Evolutionary conservation across 2,113 vertebrate species (phyloP), one percentile per base, ranked within the genome.

Genomic region (Tenrec ecaudatus): DNA sequence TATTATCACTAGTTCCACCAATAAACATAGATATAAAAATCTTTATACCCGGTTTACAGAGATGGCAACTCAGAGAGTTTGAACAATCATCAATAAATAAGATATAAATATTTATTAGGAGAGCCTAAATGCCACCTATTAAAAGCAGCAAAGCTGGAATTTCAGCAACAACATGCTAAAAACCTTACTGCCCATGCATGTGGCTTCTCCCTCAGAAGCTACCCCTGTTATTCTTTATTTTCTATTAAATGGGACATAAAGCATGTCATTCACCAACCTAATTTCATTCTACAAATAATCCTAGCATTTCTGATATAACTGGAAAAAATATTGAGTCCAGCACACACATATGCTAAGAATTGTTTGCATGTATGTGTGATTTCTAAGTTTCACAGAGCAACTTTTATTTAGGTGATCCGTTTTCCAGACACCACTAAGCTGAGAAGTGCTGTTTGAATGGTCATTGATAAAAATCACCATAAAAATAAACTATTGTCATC

Each of bases 391-490:
- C 93, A 73, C 31, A 82, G 64, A 78, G n/a, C 58, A 88, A 96
- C 17, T 3, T 76, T 82, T 94, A 82, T 62, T 62, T 81, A 80
- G 53, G 40, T 69, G 23, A 89, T 92, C 57, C 91, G 90, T 91
- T 94, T 93, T 94, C 79, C 86, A 89, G 83, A 36, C 33, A 73
- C 71, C 77, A 75, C 36, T 95, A 86, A 94, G 19, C 33, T 62
- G 73, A 84, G 17, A 88, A 94, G 19, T 57, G 68, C 31, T 81
- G 1, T 89, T 47, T 90, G 86, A 95, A 3, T 81, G 64, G 95
- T 53, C 92, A 64, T 68, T 57, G 90, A 95, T 77, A 94, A 94
- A 94, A 89, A 33, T 89, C 62, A 90, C 36, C 27, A 68, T 40
- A 87, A 93, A 94, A 73, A 68, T 87, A 89, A 40, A 40, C 40